Conservation (phyloP, 2,797 vertebrate genomes). For the Leucoraja ocellata region DNA sequence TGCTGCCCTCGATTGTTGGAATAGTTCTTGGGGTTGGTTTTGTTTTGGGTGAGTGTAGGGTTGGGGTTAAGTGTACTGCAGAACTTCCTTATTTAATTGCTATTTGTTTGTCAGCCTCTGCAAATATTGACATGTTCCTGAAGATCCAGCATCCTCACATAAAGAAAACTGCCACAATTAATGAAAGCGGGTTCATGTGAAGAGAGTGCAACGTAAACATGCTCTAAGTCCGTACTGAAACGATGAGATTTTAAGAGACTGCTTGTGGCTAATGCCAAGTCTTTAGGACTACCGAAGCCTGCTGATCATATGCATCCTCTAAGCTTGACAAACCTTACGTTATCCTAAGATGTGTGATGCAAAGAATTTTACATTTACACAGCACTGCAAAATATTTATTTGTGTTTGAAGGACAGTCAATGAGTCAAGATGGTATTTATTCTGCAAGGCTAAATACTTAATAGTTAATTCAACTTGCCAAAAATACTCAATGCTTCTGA, state of each 20-base stretch:
- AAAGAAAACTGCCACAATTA: background rate
- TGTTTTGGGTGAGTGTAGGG: background rate
- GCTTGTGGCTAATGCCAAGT: background rate
- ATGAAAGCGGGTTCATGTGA: background rate
- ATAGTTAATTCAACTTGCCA: background rate
- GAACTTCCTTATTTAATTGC: background rate
- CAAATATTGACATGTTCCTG: background rate
- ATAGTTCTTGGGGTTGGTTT: background rate
- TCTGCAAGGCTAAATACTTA: background rate
- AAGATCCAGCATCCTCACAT: background rate
- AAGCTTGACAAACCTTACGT: background rate
- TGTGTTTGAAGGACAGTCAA: background rate
- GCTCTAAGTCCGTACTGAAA: background rate
- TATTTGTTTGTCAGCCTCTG: background rate
- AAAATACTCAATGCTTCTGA: background rate
- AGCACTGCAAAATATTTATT: background rate
- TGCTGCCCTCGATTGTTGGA: too few relatives aligned
- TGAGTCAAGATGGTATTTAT: slow-evolving; percentile 1
- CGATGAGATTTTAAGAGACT: background rate
- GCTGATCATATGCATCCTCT: background rate
- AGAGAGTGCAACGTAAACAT: background rate
- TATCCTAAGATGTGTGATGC: background rate
- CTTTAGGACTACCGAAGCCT: background rate
- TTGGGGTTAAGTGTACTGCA: background rate
- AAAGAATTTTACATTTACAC: background rate